These are phyloP conservation scores for Microcebus ravelobensis DNA, from an alignment of 2,113 vertebrate genomes.

Conservation along the genomic window DNA sequence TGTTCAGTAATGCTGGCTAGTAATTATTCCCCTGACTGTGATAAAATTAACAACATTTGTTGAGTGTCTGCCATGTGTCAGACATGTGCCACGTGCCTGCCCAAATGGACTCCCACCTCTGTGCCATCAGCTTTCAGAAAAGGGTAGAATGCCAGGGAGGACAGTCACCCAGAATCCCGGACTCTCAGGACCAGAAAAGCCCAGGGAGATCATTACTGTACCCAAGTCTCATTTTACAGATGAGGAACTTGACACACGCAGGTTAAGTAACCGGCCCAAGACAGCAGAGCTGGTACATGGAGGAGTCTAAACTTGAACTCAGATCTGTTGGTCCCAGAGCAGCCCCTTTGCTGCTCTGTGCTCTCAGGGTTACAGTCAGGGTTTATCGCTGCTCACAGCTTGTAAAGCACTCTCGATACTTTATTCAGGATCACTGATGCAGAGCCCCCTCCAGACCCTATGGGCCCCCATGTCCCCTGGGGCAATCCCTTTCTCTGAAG, in stretches of 20 bases:
- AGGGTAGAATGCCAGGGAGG: not conserved
- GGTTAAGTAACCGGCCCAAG: too few species aligned
- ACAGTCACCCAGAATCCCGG: not conserved
- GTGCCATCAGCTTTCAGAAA: not conserved
- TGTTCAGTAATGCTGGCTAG: not conserved
- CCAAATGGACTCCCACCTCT: not conserved
- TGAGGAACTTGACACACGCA: not conserved
- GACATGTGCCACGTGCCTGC: not conserved
- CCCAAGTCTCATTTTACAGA: not conserved
- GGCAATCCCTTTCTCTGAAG: not conserved
- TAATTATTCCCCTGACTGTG: not conserved
- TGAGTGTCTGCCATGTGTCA: not conserved
- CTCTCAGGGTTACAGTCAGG: not conserved
- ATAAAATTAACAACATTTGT: not conserved
- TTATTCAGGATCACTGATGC: not conserved
- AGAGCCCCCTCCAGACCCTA: not conserved
- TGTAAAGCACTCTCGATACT: not conserved
- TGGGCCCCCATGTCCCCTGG: too few species aligned
- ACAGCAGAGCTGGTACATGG: not conserved
- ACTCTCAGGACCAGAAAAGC: not conserved
- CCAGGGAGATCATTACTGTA: not conserved
- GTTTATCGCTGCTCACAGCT: not conserved
- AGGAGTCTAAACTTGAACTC: slow-evolving; percentile 3
- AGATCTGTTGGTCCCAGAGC: not conserved
- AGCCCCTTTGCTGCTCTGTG: not conserved